Base-by-base conservation (phyloP, 2,113 vertebrate species). In the Glaucidium brasilianum region DNA sequence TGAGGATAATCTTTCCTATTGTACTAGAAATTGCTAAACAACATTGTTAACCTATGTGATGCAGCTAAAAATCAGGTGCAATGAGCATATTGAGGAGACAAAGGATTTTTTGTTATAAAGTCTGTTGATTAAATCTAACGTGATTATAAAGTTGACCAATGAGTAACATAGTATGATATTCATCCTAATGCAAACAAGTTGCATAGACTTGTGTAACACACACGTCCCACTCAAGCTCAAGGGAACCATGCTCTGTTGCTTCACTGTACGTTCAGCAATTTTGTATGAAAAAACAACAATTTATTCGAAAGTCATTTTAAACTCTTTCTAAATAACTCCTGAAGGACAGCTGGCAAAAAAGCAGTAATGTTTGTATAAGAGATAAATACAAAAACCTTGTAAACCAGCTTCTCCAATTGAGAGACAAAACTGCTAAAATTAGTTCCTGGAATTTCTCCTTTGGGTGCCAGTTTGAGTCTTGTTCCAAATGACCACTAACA, bases 371-470 rank as follows among this genome's bases (percentile, higher is more conserved):
- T 43, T 96, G 90, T 94, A 94, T 86, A 80, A 91, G 47, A 97
- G 49, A 97, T 45, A 96, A 96, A 97, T 90, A 83, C 92, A 98
- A 89, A 97, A 97, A 97, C 97, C 91, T 50, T 84, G 94, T 83
- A 95, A 96, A 93, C 53, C 64, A 64, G 88, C 93, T 96, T 96
- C 87, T 89, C 89, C 84, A 94, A 23, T n/a, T 88, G n/a, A 93
- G 72, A 97, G 85, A 93, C 60, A 32, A 63, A 96, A 90, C 43
- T 89, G 87, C 96, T 97, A 97, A 98, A 97, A 97, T 88, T 95
- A 97, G 94, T 81, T 62, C 59, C 69, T 85, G 69, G 94, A 95
- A 97, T 96, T 94, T 97, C 82, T 96, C 85, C 95, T 97, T 85
- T 87, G 80, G 63, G 59, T 90, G 90, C 71, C 94, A 95, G 90